Base-by-base conservation (phyloP, 2,888 invertebrate species). In the Melieria picta region DNA sequence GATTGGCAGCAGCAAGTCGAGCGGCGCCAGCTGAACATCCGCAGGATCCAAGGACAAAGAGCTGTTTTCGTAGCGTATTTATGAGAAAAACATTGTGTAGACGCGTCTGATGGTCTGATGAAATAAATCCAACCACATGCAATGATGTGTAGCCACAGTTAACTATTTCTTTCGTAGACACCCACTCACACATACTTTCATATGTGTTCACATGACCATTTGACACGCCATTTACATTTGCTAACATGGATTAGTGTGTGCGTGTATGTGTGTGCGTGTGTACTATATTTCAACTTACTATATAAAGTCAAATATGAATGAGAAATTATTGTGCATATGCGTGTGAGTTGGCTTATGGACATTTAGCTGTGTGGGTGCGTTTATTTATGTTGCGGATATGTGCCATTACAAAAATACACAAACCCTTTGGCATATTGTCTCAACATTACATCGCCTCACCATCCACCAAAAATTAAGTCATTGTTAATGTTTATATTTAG, bases 361-460 rank as follows among this genome's bases (percentile, higher is more conserved):
- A 30, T 30, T 30, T 30, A 30, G 30, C 30, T 30, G 30, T 30
- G 30, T 30, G 30, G 30, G 30, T 30, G 30, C 30, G 30, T 30
- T 30, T 58, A 47, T 72, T 42, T 43, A 46, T 47, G 71, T 65
- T 69, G 72, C 71, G 68, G 61, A 48, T 52, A 52, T 52, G 52
- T 52, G 11, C 76, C 77, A 79, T 79, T 78, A 76, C 80, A 43
- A 4, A 62, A 11, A 11, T 13, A 62, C 7, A 62, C 5, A 46
- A 6, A 62, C 47, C 62, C 30, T 30, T 30, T 30, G 1, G 30
- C 30, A 30, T 30, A 30, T 30, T 30, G 30, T 30, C 30, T 30
- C 30, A 30, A 30, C 30, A 30, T 30, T 30, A 30, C 30, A 30
- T 30, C 3, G 30, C 30, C 30, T 30, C 30, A 30, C 30, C 3